These are phyloP conservation scores for rat (Rattus norvegicus) DNA, from an alignment of 2,113 vertebrate genomes.

Conservation along the genomic window DNA sequence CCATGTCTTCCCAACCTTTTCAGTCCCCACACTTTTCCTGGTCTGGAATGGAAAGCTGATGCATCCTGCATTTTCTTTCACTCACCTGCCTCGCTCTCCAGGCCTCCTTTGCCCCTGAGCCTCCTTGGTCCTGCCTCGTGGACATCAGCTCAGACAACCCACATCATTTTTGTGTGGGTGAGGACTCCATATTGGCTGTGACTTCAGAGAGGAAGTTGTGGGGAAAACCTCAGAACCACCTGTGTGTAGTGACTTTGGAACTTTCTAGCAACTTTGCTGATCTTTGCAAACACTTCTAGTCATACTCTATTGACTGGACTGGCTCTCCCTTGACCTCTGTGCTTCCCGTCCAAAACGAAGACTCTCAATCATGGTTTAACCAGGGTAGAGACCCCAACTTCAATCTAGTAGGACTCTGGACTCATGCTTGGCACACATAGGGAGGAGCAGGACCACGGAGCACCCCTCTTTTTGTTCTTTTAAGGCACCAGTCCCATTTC, in stretches of 20 bases:
- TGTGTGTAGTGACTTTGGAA: background rate
- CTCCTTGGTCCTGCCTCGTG: background rate
- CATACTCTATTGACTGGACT: background rate
- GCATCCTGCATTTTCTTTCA: background rate
- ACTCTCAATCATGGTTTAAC: background rate
- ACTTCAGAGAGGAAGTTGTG: background rate
- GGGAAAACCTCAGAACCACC: background rate
- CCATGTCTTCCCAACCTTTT: slow-evolving; percentile 64
- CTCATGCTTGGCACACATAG: background rate
- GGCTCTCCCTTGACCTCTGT: background rate
- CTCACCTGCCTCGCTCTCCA: background rate
- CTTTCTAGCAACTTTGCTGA: background rate
- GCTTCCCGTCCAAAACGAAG: background rate
- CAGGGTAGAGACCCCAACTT: background rate
- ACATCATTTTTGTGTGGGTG: background rate
- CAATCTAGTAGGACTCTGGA: background rate
- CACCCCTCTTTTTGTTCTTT: background rate
- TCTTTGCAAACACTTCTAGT: background rate
- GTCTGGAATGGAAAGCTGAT: slow-evolving; percentile 44
- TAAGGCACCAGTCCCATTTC: background rate
- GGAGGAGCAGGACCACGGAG: background rate
- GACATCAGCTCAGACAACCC: background rate
- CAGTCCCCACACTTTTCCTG: slow-evolving; percentile 55
- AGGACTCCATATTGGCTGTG: background rate
- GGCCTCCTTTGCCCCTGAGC: background rate